A percentile compares a stretch with the other conserved stretches of the same genome.
Conservation (phyloP, 2,797 vertebrate species). For the Myoxocephalus aenaeus region DNA sequence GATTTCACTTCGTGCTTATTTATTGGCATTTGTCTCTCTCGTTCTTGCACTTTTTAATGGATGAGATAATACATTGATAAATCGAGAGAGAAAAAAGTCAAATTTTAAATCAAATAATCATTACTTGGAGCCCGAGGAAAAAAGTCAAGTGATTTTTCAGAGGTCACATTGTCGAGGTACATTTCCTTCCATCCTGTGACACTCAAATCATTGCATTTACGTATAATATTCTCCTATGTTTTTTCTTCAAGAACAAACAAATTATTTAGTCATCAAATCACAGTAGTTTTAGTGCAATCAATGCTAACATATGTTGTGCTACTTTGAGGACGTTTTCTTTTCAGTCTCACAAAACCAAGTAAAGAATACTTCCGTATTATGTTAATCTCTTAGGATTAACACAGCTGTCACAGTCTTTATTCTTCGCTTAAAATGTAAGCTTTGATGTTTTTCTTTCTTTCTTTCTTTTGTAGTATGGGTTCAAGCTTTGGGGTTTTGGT, state of each 20-base stretch:
- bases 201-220: no score
- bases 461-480: conserved; percentile 1
- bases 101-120: not conserved
- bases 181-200: not conserved
- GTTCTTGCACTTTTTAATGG: not conserved
- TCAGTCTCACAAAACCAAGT: not conserved
- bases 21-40: not conserved
- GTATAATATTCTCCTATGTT: no score
- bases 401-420: conserved; percentile 29
- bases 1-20: not conserved
- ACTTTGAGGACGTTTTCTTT: not conserved
- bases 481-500: not conserved
- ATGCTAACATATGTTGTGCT: not conserved
- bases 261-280: not conserved
- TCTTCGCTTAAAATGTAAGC: not conserved
- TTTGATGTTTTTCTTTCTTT: not conserved
- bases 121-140: not conserved
- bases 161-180: not conserved
- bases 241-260: not conserved
- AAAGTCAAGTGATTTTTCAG: not conserved
- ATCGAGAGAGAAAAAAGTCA: not conserved
- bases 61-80: not conserved
- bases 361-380: not conserved
- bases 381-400: not conserved
- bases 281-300: not conserved